Percentiles rank a stretch among this genome's conserved stretches.
Evolutionary conservation across 2,797 vertebrate genomes (phyloP).

Genomic region (Microchirus variegatus): DNA sequence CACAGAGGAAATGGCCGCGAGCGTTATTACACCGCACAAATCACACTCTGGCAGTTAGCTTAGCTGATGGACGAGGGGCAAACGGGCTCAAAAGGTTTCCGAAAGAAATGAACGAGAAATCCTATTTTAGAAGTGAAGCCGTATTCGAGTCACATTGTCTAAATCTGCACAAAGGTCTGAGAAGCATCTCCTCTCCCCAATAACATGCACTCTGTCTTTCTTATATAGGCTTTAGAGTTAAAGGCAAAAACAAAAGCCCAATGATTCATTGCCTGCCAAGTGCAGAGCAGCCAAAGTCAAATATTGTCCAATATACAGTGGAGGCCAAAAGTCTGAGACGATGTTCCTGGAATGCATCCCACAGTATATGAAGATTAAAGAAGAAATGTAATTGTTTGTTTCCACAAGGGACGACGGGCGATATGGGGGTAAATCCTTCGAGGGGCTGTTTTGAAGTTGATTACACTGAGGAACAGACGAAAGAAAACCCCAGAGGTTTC

Average conservation of each 20-base stretch:
- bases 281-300: not conserved
- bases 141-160: conserved; percentile 50
- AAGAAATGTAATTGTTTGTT: not conserved
- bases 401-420: not conserved
- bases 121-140: conserved; percentile 25
- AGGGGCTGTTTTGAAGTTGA: not conserved
- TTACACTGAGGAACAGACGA: not conserved
- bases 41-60: conserved; percentile 48
- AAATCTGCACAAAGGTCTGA: conserved; percentile 20
- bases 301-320: not conserved
- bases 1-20: conserved; percentile 56
- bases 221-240: not conserved
- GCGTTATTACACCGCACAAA: conserved; percentile 54
- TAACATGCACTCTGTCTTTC: not conserved
- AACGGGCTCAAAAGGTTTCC: conserved; percentile 21
- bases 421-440: not conserved
- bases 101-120: conserved; percentile 41
- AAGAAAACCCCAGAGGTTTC: no score
- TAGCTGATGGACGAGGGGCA: conserved; percentile 44
- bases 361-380: conserved; percentile 12
- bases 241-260: conserved; percentile 1
- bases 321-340: not conserved
- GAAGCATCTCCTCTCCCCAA: not conserved
- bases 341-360: not conserved
- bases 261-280: not conserved